Conservation (phyloP, 2,888 invertebrate genomes). For the Trisateles emortualis region DNA sequence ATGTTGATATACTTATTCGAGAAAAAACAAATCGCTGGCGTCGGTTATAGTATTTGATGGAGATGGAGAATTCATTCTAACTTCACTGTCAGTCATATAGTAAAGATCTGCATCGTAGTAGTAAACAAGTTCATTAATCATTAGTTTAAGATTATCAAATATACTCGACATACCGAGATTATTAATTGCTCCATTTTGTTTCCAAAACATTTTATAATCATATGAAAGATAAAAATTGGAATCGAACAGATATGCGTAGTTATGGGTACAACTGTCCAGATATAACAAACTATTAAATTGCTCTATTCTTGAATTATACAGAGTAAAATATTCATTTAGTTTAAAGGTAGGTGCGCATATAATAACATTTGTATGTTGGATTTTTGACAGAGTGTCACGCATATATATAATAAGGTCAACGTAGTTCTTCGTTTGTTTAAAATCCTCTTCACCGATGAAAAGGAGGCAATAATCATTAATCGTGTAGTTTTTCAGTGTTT, state of each 20-base stretch:
- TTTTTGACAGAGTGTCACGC: constrained; percentile 1
- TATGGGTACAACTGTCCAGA: constrained; percentile 5
- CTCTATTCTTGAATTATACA: background rate
- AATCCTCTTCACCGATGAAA: background rate
- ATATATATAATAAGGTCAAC: background rate
- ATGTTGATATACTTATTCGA: no score
- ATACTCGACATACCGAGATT: no score
- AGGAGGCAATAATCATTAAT: constrained; percentile 4
- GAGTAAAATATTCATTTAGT: background rate
- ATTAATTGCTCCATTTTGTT: background rate
- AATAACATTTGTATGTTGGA: constrained; percentile 6
- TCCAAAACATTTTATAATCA: constrained; percentile 9
- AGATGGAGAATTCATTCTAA: no score
- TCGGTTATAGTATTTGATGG: no score
- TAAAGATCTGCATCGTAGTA: no score
- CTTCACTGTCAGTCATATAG: no score
- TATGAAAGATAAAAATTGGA: background rate
- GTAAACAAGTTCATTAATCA: no score
- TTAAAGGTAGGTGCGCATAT: constrained; percentile 5
- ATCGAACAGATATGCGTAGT: constrained; percentile 2
- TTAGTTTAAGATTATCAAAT: no score
- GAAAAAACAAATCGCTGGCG: no score
- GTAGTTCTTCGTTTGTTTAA: constrained; percentile 3
- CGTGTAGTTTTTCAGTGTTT: constrained; percentile 1
- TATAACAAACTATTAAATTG: no score